These are phyloP conservation scores for Agrochola litura DNA, from an alignment of 2,888 invertebrate species.

Conservation along the genomic window DNA sequence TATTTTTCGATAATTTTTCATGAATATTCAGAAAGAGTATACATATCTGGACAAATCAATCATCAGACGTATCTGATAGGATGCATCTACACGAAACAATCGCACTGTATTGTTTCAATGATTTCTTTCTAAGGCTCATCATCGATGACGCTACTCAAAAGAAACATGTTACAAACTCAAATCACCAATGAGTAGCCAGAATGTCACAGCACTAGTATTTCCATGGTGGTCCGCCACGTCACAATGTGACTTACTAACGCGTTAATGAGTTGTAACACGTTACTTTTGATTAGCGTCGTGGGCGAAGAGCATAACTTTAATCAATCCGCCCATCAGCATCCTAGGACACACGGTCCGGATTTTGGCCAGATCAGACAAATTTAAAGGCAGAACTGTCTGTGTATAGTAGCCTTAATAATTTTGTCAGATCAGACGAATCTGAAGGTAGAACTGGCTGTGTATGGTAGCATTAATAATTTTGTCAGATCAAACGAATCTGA, in stretches of 20 bases:
- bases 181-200: too few relatives aligned
- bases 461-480: not conserved
- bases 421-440: not conserved
- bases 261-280: too few relatives aligned
- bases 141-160: too few relatives aligned
- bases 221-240: too few relatives aligned
- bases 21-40: too few relatives aligned
- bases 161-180: too few relatives aligned
- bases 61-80: not conserved
- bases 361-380: not conserved
- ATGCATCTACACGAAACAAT: not conserved
- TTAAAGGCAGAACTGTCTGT: not conserved
- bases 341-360: too few relatives aligned
- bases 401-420: not conserved
- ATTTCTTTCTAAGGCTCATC: not conserved
- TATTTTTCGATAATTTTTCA: too few relatives aligned
- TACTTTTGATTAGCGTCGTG: too few relatives aligned
- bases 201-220: too few relatives aligned
- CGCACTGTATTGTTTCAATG: not conserved
- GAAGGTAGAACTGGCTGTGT: not conserved
- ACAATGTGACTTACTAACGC: too few relatives aligned
- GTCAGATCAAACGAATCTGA: not conserved
- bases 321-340: not conserved
- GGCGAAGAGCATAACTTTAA: too few relatives aligned
- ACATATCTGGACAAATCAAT: not conserved